These are phyloP conservation scores for Buathra laborator DNA, from an alignment of 2,888 invertebrate species.

Conservation along the genomic window DNA sequence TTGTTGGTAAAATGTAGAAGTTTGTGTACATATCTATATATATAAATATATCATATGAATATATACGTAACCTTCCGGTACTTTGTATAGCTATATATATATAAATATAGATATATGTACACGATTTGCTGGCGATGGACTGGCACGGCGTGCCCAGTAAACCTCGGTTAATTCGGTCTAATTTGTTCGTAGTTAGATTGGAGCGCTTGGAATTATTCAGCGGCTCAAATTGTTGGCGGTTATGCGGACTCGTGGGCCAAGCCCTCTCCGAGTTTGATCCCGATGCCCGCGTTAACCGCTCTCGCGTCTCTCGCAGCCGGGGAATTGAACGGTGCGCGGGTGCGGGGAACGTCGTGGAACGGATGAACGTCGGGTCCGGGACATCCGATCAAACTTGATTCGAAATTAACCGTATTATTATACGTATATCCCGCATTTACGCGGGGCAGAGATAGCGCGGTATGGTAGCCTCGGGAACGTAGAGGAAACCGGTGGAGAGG, in stretches of 20 bases:
- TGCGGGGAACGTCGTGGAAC: conserved; percentile 60
- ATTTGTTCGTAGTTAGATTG: conserved; percentile 84
- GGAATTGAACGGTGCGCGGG: conserved; percentile 62
- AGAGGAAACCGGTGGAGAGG: conserved; percentile 33
- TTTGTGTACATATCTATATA: conserved; percentile 12
- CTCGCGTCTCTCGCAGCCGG: conserved; percentile 56
- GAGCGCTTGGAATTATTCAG: conserved; percentile 83
- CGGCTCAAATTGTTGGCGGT: conserved; percentile 83
- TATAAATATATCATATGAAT: background rate
- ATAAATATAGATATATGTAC: conserved; percentile 3
- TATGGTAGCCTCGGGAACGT: conserved; percentile 9
- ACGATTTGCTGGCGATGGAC: conserved; percentile 27
- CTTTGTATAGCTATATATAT: background rate
- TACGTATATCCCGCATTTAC: conserved; percentile 72
- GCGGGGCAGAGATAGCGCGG: conserved; percentile 36
- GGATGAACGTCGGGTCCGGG: conserved; percentile 55
- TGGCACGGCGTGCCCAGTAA: conserved; percentile 70
- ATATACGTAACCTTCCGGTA: too few relatives aligned
- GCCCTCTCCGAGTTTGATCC: conserved; percentile 65
- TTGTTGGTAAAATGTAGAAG: background rate
- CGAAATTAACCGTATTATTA: conserved; percentile 83
- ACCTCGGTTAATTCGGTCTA: conserved; percentile 82
- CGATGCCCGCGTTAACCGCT: conserved; percentile 27
- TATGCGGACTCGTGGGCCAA: conserved; percentile 78
- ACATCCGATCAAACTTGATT: conserved; percentile 78